Conservation (phyloP, 2,113 vertebrate genomes). For the Antechinus stuartii region DNA sequence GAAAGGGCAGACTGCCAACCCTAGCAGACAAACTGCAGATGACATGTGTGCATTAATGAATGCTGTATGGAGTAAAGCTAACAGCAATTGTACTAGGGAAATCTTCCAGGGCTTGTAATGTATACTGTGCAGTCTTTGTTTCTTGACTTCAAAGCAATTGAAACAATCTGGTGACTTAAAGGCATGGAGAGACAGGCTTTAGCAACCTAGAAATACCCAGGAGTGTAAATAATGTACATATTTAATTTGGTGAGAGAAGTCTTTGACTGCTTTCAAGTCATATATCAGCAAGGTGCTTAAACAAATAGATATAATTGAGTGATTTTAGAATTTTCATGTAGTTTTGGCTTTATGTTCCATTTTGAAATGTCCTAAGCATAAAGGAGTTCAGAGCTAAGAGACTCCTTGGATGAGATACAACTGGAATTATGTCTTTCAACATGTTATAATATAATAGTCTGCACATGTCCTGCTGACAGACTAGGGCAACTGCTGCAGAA, state of each 20-base stretch:
- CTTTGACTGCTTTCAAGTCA: neutral
- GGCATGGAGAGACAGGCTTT: neutral
- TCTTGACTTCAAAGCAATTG: conserved; percentile 27
- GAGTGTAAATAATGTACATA: conserved; percentile 35
- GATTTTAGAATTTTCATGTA: neutral
- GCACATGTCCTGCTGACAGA: conserved; percentile 17
- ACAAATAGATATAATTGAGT: neutral
- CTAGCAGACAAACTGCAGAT: conserved; percentile 45
- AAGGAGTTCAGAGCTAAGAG: conserved; percentile 9
- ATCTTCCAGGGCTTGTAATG: neutral
- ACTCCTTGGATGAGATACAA: neutral
- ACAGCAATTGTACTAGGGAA: conserved; percentile 12
- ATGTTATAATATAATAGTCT: conserved; percentile 44
- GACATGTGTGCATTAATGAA: conserved; percentile 22
- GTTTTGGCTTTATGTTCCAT: neutral
- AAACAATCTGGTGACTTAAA: conserved; percentile 55
- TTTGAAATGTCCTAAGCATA: conserved; percentile 8
- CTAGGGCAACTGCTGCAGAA: conserved; percentile 45
- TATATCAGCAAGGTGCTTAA: conserved; percentile 32
- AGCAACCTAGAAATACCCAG: neutral
- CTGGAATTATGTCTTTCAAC: conserved; percentile 43
- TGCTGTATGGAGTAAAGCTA: conserved; percentile 22
- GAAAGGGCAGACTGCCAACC: conserved; percentile 31
- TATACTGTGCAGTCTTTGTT: neutral
- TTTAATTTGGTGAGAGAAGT: conserved; percentile 18